phyloP scores from a whole-genome alignment of 1,140 invertebrate species.

The Ephestia elutella region DNA sequence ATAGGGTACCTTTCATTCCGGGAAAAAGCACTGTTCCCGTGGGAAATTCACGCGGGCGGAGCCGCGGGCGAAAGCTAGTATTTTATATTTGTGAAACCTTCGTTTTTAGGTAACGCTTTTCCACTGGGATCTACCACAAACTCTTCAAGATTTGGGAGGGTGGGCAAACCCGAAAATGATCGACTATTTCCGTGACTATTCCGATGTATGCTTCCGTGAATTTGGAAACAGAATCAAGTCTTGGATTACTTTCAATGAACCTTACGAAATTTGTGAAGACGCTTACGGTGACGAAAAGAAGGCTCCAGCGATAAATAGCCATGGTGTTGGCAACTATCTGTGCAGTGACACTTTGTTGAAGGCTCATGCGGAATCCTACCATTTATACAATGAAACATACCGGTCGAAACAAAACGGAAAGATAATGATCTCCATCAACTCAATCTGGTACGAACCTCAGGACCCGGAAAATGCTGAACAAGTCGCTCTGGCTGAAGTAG shows the following conservation, averaged over 20 bases:
- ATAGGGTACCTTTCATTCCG: too few relatives aligned
- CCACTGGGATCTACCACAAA: constrained; percentile 73
- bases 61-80: too few relatives aligned
- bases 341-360: constrained; percentile 75
- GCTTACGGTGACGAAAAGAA: constrained; percentile 75
- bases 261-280: constrained; percentile 71
- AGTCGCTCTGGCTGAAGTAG: constrained; percentile 62
- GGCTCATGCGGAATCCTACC: constrained; percentile 75
- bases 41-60: too few relatives aligned
- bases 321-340: constrained; percentile 74
- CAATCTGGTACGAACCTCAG: constrained; percentile 70
- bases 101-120: constrained; percentile 64
- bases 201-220: constrained; percentile 69
- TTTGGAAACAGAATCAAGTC: constrained; percentile 75
- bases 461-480: constrained; percentile 59
- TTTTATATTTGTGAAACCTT: too few relatives aligned
- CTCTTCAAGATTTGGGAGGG: constrained; percentile 70
- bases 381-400: constrained; percentile 74
- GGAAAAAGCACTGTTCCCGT: too few relatives aligned
- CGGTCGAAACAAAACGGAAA: constrained; percentile 60
- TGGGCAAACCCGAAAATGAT: constrained; percentile 71
- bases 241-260: constrained; percentile 77
- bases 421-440: constrained; percentile 72
- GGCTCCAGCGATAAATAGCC: constrained; percentile 66
- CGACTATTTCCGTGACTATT: constrained; percentile 75